phyloP scores from a whole-genome alignment of 2,888 invertebrate species.

The Hermaeophaga mercurialis region DNA sequence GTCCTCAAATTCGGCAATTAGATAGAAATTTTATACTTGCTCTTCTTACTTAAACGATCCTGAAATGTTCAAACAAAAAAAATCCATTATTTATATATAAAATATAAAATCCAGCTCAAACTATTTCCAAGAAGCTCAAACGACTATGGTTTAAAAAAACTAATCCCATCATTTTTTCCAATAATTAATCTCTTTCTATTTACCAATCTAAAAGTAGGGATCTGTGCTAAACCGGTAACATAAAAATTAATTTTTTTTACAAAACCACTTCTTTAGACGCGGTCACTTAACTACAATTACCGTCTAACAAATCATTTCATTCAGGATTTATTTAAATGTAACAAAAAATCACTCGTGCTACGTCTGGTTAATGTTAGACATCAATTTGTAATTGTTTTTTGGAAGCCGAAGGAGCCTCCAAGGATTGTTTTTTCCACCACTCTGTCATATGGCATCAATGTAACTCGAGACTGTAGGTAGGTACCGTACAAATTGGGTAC shows the following conservation, averaged over 20 bases:
- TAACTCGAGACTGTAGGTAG: slow-evolving; percentile 37
- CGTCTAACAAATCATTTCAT: slow-evolving; percentile 15
- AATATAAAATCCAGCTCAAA: no score
- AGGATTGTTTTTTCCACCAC: slow-evolving; percentile 25
- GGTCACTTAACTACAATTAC: slow-evolving; percentile 17
- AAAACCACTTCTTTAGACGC: slow-evolving; percentile 7
- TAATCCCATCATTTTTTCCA: no score
- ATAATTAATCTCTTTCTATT: no score
- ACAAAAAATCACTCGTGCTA: slow-evolving; percentile 26
- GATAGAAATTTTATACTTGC: slow-evolving; percentile 87
- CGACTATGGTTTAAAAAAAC: no score
- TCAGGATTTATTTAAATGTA: slow-evolving; percentile 16
- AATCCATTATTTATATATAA: no score
- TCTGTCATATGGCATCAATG: slow-evolving; percentile 41
- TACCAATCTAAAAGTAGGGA: no score
- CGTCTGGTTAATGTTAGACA: slow-evolving; percentile 20
- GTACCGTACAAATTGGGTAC: slow-evolving; percentile 35
- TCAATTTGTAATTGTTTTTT: slow-evolving; percentile 22
- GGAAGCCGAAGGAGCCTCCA: slow-evolving; percentile 14
- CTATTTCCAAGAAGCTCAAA: no score
- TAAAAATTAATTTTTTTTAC: no score
- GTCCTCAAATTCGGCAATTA: slow-evolving; percentile 74
- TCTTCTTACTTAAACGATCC: slow-evolving; percentile 82
- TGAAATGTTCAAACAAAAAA: slow-evolving; percentile 77
- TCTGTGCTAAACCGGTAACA: no score